Conservation (phyloP, 2,113 vertebrate genomes). For the Hoplias malabaricus region DNA sequence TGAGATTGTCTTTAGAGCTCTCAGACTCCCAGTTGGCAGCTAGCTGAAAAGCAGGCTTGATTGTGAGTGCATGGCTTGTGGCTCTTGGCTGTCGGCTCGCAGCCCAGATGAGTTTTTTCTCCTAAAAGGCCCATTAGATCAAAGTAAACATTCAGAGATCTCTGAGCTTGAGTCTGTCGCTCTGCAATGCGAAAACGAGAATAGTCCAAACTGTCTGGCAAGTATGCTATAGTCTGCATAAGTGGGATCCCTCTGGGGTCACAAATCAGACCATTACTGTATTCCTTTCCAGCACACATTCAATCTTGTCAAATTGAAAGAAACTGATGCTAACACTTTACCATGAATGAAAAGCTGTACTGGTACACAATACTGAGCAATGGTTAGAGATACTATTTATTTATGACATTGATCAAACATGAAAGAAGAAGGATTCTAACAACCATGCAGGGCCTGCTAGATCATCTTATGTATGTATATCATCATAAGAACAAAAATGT, state of each 20-base stretch:
- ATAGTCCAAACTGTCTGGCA: constrained; percentile 32
- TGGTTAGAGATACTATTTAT: no score
- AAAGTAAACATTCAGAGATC: constrained; percentile 41
- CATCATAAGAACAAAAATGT: no score
- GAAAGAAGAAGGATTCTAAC: no score
- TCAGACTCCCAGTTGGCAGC: neutral
- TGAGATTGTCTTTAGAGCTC: neutral
- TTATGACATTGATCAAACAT: no score
- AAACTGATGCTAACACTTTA: neutral
- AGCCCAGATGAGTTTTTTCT: constrained; percentile 50
- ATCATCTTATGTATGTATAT: no score
- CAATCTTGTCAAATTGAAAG: constrained; percentile 24
- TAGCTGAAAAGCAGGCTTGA: neutral
- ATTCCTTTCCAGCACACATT: constrained; percentile 22
- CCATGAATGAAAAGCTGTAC: neutral
- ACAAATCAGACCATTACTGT: constrained; percentile 9
- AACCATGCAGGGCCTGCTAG: neutral
- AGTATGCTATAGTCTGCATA: neutral
- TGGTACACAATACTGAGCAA: neutral
- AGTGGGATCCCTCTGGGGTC: neutral
- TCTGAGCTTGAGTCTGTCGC: constrained; percentile 38
- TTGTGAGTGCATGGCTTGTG: constrained; percentile 1
- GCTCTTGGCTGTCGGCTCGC: constrained; percentile 11
- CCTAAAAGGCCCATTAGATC: constrained; percentile 49
- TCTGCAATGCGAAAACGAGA: constrained; percentile 34